A percentile compares a stretch with the other conserved stretches of the same genome.
These are phyloP conservation scores for Yasuhikotakia modesta DNA, from an alignment of 2,797 vertebrate species.

Conservation along the genomic window DNA sequence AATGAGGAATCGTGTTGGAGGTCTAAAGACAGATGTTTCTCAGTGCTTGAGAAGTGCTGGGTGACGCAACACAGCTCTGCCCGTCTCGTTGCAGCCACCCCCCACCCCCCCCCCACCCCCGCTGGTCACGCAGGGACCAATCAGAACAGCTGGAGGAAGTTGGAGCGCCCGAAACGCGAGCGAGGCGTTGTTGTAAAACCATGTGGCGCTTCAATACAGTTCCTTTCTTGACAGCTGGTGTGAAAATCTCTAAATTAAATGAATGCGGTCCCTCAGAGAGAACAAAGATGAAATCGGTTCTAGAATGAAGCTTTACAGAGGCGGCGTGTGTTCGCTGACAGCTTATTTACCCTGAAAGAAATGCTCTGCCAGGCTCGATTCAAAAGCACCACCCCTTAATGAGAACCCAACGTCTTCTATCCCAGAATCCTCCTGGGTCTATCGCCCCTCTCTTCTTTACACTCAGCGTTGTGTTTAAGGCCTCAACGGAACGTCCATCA, in stretches of 20 bases:
- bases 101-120: conserved; percentile 61
- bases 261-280: conserved; percentile 1
- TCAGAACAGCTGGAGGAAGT: background rate
- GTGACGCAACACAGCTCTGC: too few species aligned
- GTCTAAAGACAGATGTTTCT: conserved; percentile 53
- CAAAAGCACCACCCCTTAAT: conserved; percentile 26
- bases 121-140: conserved; percentile 33
- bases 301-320: background rate
- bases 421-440: background rate
- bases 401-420: conserved; percentile 18
- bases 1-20: conserved; percentile 50
- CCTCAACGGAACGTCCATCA: conserved; percentile 1
- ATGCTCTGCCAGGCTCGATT: conserved; percentile 17
- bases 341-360: conserved; percentile 23
- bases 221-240: conserved; percentile 16
- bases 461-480: conserved; percentile 14
- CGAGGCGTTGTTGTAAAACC: background rate
- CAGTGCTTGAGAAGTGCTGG: background rate
- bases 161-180: background rate
- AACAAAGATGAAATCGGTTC: conserved; percentile 5
- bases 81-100: conserved; percentile 45
- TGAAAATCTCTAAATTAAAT: conserved; percentile 13
- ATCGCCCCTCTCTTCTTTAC: conserved; percentile 36
- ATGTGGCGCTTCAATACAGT: background rate
- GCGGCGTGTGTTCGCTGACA: conserved; percentile 10